These are phyloP conservation scores for Drosophila robusta DNA, from an alignment of 2,888 invertebrate species.

Conservation along the genomic window DNA sequence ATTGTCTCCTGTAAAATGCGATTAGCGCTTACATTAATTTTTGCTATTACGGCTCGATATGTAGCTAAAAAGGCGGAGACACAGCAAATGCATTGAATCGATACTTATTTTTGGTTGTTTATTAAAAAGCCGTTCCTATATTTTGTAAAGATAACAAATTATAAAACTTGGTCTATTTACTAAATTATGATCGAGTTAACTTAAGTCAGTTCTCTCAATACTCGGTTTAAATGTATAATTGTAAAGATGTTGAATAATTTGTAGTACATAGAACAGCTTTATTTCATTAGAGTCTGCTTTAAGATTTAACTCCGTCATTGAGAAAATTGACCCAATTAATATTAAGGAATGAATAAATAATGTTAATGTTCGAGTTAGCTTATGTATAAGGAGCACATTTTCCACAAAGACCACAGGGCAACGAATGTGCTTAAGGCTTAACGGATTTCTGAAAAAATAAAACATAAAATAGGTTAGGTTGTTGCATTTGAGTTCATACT, in stretches of 20 bases:
- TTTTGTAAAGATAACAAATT: slow-evolving; percentile 65
- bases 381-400: slow-evolving; percentile 69
- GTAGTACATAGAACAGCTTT: slow-evolving; percentile 21
- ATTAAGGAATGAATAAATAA: slow-evolving; percentile 83
- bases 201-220: slow-evolving; percentile 59
- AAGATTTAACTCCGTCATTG: slow-evolving; percentile 45
- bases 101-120: slow-evolving; percentile 72
- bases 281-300: slow-evolving; percentile 28
- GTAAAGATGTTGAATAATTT: slow-evolving; percentile 25
- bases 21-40: neutral
- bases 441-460: slow-evolving; percentile 71
- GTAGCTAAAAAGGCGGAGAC: slow-evolving; percentile 7
- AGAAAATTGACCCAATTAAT: slow-evolving; percentile 65
- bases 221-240: slow-evolving; percentile 34
- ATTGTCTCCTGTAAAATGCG: neutral
- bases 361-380: slow-evolving; percentile 67
- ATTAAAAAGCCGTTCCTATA: slow-evolving; percentile 72
- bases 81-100: slow-evolving; percentile 17
- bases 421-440: slow-evolving; percentile 65
- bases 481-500: neutral
- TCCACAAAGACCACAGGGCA: slow-evolving; percentile 46
- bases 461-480: neutral
- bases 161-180: slow-evolving; percentile 66
- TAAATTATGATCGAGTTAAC: slow-evolving; percentile 68
- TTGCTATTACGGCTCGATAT: slow-evolving; percentile 2